Conservation (phyloP, 2,797 vertebrate genomes). For the Sardinella longiceps region DNA sequence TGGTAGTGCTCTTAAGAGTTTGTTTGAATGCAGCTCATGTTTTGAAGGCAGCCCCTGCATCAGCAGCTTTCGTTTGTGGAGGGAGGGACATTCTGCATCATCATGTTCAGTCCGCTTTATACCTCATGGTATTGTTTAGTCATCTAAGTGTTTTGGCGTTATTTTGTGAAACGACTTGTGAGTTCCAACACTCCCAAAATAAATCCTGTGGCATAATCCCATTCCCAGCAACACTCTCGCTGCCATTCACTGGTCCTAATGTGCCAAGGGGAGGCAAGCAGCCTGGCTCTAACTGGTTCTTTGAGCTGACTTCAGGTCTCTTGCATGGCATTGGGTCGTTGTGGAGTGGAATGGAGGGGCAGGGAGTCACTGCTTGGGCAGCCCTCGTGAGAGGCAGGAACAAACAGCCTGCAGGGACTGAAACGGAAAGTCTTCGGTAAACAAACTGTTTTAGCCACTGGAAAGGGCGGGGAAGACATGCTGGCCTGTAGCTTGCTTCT, state of each 20-base stretch:
- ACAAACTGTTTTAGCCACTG: constrained; percentile 26
- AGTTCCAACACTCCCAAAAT: background rate
- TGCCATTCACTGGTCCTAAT: background rate
- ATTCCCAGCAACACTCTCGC: background rate
- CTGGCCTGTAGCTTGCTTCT: background rate
- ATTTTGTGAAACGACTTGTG: background rate
- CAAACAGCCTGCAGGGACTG: constrained; percentile 15
- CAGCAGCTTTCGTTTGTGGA: background rate
- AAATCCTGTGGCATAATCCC: background rate
- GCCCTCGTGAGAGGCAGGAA: constrained; percentile 27
- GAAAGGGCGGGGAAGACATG: background rate
- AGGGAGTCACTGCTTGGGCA: background rate
- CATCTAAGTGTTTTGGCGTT: background rate
- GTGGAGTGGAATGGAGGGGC: background rate
- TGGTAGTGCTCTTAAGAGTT: background rate
- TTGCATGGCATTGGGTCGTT: background rate
- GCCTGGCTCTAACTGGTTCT: background rate
- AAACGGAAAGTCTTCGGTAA: constrained; percentile 33
- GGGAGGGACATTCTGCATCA: background rate
- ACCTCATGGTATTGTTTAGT: background rate
- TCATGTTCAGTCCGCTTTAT: background rate
- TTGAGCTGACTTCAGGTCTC: background rate
- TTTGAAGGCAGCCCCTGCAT: background rate
- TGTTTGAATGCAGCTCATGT: background rate
- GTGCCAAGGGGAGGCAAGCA: background rate